Evolutionary conservation across 2,797 vertebrate genomes (phyloP).

Genomic region (Neomorphus geoffroyi): DNA sequence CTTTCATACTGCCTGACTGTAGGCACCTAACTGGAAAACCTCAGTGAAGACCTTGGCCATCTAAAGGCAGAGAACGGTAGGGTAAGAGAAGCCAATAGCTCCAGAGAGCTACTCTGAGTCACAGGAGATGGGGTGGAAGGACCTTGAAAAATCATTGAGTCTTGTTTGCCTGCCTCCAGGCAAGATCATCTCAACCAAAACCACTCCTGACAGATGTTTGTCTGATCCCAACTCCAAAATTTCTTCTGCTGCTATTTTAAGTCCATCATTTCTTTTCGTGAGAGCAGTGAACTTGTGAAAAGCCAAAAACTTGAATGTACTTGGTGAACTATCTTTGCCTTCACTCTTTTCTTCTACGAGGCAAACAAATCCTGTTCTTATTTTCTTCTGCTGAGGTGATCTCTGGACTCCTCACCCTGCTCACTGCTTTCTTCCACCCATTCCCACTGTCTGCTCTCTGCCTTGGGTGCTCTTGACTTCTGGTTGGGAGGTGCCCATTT

Average conservation of each 20-base stretch:
- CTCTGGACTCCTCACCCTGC: not conserved
- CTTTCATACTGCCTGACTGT: not conserved
- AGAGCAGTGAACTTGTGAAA: not conserved
- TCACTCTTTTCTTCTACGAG: not conserved
- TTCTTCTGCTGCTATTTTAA: constrained; percentile 13
- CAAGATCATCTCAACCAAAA: not conserved
- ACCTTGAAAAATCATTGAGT: not conserved
- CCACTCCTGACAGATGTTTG: constrained; percentile 8
- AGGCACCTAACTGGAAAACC: not conserved
- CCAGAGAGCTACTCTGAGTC: not conserved
- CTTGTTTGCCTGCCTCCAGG: not conserved
- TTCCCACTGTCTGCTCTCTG: not conserved
- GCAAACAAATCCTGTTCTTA: not conserved
- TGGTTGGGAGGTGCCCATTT: not conserved
- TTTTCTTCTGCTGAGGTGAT: not conserved
- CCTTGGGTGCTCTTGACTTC: not conserved
- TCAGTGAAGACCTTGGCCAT: not conserved
- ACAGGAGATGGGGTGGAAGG: not conserved
- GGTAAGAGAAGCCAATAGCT: not conserved
- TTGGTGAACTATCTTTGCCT: not conserved
- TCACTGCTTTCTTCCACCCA: not conserved
- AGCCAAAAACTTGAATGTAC: not conserved
- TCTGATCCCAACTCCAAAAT: not conserved
- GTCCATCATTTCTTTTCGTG: not conserved
- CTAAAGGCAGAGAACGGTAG: not conserved